Conservation (phyloP, 2,113 vertebrate species). For the Hemichromis elongatus region DNA sequence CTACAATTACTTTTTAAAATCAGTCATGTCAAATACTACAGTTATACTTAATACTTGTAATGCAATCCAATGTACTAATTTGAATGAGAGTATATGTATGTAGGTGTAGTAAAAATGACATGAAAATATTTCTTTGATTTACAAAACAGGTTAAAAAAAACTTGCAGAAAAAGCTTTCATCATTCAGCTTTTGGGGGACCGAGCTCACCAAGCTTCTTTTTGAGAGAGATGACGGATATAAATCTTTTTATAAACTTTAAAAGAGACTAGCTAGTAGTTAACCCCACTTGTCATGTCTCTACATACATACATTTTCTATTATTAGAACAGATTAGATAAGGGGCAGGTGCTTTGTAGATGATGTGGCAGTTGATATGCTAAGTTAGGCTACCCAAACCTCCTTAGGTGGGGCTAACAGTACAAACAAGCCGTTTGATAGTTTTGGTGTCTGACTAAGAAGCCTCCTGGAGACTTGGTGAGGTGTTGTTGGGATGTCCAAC, state of each 20-base stretch:
- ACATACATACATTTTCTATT: neutral
- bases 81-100: too few relatives aligned
- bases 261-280: neutral
- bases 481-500: neutral
- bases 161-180: too few relatives aligned
- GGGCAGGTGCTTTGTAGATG: neutral
- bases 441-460: neutral
- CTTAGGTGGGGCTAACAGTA: neutral
- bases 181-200: too few relatives aligned
- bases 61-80: too few relatives aligned
- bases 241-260: neutral
- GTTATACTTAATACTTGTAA: too few relatives aligned
- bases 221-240: too few relatives aligned
- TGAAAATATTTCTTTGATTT: too few relatives aligned
- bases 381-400: neutral
- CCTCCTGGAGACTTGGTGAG: neutral
- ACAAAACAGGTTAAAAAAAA: too few relatives aligned
- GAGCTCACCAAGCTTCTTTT: too few relatives aligned
- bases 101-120: too few relatives aligned
- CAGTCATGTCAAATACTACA: too few relatives aligned
- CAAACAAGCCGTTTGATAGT: neutral
- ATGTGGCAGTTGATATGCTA: neutral
- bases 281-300: neutral
- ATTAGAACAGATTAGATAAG: neutral
- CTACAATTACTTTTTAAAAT: neutral